These are phyloP conservation scores for Etia nguti DNA, from an alignment of 2,113 vertebrate genomes.

Conservation along the genomic window DNA sequence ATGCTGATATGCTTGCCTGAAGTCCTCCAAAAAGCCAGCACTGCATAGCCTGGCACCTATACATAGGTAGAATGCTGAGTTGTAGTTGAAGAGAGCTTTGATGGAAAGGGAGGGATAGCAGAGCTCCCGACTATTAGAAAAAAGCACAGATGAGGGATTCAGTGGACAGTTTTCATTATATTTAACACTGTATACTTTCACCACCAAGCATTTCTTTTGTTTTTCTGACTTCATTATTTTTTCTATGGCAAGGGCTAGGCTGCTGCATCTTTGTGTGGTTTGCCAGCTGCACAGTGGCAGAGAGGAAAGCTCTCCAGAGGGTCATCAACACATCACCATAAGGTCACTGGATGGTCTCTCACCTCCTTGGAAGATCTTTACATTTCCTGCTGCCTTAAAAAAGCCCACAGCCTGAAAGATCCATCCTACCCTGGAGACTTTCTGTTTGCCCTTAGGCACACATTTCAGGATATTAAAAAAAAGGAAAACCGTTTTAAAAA, in stretches of 20 bases:
- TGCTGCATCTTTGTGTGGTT: not conserved
- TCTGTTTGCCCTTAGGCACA: not conserved
- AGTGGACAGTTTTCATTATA: not conserved
- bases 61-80: not conserved
- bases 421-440: not conserved
- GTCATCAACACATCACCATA: not conserved
- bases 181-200: not conserved
- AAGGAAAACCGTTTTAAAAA: not conserved
- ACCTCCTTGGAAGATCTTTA: not conserved
- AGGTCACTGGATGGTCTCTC: not conserved
- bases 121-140: not conserved
- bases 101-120: not conserved
- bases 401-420: not conserved
- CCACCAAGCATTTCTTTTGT: not conserved
- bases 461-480: not conserved
- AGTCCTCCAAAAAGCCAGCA: not conserved
- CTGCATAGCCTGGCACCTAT: accelerated
- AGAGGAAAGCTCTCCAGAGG: not conserved
- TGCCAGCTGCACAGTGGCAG: not conserved
- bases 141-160: accelerated
- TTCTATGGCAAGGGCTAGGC: not conserved
- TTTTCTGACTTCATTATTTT: not conserved
- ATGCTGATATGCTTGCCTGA: not conserved
- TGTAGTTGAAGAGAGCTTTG: not conserved
- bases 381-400: not conserved